Conservation (phyloP, 2,113 vertebrate species). For the Plecturocebus donacophilus region DNA sequence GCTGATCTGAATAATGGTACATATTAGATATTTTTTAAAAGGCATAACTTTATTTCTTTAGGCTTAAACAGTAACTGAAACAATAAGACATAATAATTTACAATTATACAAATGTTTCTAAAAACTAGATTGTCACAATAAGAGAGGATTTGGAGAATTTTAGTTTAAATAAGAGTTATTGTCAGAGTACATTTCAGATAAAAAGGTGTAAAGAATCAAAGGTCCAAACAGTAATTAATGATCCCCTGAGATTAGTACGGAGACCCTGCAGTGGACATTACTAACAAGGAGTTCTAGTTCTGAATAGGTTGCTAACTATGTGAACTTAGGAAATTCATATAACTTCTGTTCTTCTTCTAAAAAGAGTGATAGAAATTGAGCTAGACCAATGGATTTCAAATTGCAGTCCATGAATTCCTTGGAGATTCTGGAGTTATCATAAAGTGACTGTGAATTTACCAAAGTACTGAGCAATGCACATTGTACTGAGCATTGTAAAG, state of each 20-base stretch:
- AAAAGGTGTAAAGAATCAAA: not conserved
- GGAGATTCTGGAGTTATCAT: not conserved
- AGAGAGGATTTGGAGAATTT: not conserved
- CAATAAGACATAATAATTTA: conserved; percentile 1
- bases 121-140: not conserved
- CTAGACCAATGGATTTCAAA: not conserved
- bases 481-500: not conserved
- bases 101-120: not conserved
- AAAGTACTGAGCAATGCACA: not conserved
- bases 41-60: not conserved
- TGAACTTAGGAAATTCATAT: not conserved
- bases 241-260: not conserved
- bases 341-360: not conserved
- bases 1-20: not conserved
- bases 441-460: not conserved
- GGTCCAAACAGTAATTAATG: not conserved
- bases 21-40: not conserved
- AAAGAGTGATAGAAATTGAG: not conserved
- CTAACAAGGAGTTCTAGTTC: not conserved
- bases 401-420: not conserved
- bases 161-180: not conserved
- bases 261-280: not conserved
- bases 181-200: not conserved
- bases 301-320: not conserved
- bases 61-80: not conserved